phyloP scores from a whole-genome alignment of 2,888 invertebrate genomes.

The Nasonovia ribisnigri region DNA sequence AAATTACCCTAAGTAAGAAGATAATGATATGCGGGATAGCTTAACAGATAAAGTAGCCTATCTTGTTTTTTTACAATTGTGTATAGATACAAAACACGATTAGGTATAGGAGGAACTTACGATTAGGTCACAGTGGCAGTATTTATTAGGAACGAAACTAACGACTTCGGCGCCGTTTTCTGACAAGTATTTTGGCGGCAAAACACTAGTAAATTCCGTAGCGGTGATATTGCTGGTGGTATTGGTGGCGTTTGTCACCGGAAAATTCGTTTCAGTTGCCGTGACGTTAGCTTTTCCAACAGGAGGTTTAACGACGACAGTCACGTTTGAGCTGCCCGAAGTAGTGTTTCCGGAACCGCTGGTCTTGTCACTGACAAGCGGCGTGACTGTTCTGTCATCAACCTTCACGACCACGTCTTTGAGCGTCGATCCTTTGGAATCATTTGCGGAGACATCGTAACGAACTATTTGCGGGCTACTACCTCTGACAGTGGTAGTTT shows the following conservation, averaged over 20 bases:
- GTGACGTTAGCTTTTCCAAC: not conserved
- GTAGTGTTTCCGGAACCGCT: not conserved
- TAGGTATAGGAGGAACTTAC: conserved; percentile 53
- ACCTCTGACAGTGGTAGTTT: not conserved
- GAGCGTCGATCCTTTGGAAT: not conserved
- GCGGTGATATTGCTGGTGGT: not conserved
- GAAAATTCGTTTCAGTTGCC: not conserved
- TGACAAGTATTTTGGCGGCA: not conserved
- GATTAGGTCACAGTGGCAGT: conserved; percentile 52
- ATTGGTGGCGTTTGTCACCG: not conserved
- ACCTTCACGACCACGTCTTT: not conserved
- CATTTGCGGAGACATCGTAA: conserved; percentile 21
- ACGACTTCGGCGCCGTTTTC: not conserved
- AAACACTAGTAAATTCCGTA: not conserved
- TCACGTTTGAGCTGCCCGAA: not conserved
- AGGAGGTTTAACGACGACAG: not conserved
- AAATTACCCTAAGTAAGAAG: not conserved
- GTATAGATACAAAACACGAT: not conserved
- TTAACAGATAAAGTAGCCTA: not conserved
- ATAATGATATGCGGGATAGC: not conserved
- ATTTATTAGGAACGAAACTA: conserved; percentile 50
- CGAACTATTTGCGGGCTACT: not conserved
- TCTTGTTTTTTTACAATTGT: not conserved
- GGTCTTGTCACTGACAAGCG: not conserved
- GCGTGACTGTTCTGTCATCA: not conserved